Base-by-base conservation (phyloP, 2,888 invertebrate species). In the Machimus rusticus region DNA sequence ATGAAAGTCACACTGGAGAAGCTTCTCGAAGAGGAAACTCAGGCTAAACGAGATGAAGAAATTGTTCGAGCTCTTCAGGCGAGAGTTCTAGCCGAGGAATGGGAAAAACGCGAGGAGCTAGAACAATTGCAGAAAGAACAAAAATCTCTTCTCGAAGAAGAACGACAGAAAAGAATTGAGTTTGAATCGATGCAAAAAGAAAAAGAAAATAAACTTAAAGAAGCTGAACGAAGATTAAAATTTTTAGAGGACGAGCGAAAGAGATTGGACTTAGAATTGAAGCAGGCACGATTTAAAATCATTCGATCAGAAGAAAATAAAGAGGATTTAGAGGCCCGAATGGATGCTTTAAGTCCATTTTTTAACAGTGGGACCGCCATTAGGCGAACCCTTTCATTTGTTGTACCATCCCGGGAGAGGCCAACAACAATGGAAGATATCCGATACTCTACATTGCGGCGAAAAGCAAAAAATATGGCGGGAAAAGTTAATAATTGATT, bases 11-110 rank as follows among this genome's bases (percentile, higher is more conserved):
- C 96, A 90, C 92, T 97, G 81, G 96, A 97, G 91, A 94, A 94
- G 88, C 92, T 97, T 3, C 92, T 97, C 16, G 96, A 96, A 89
- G 96, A 97, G 91, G 97, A 97, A 91, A 96, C 96, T 0, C 97
- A 97, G 92, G 97, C 97, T 0, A 96, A 97, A 90, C 93, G 95
- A 89, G 97, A 97, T 89, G 97, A 97, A 92, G 97, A 97, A 94
- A 96, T 97, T 88, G 96, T 96, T 0, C 93, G 95, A 90, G 94
- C 94, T 31, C 91, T 95, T 87, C 96, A 96, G 92, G 95, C 95
- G 1, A 93, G 95, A 89, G 96, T 97, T 79, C 92, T 97, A 89
- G 95, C 96, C 82, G 97, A 97, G 93, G 97, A 97, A 93, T 97
- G 96, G 96, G 96, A 96, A 90, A 95, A 95, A 90, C 93, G 97